These are phyloP conservation scores for Brenthis hecate DNA, from an alignment of 2,888 invertebrate species.

Conservation along the genomic window DNA sequence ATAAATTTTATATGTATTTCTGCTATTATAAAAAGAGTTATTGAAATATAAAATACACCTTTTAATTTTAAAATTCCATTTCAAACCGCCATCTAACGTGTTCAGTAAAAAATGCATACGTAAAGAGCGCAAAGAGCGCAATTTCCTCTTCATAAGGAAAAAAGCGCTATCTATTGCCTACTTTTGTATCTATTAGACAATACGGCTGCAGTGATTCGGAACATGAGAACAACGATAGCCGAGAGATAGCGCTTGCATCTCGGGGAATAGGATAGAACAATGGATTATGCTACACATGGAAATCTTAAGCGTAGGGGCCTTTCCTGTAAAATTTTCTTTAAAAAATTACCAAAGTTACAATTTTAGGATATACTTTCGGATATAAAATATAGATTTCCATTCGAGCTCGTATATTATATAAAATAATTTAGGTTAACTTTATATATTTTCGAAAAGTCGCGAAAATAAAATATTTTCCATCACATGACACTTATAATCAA, in stretches of 20 bases:
- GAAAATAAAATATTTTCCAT: background rate
- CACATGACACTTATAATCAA: background rate
- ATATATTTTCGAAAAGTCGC: background rate
- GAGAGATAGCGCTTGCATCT: slow-evolving; percentile 15
- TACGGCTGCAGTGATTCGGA: slow-evolving; percentile 41
- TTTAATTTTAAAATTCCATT: too few relatives aligned
- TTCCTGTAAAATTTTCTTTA: slow-evolving; percentile 19
- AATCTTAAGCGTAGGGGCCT: slow-evolving; percentile 12
- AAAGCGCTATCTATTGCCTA: slow-evolving; percentile 14
- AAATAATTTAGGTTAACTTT: background rate
- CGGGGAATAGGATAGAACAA: slow-evolving; percentile 18
- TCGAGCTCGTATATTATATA: background rate
- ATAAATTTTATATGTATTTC: too few relatives aligned
- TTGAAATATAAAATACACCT: too few relatives aligned
- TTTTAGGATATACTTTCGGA: background rate
- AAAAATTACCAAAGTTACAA: background rate
- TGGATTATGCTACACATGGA: slow-evolving; percentile 6
- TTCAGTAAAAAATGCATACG: too few relatives aligned
- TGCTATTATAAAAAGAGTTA: too few relatives aligned
- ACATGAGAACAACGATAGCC: slow-evolving; percentile 35
- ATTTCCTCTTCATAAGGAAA: background rate
- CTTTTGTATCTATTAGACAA: slow-evolving; percentile 10
- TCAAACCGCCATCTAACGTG: too few relatives aligned
- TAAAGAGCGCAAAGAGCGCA: too few relatives aligned
- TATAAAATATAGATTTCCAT: background rate